Evolutionary conservation across 2,113 vertebrate species (phyloP).

Genomic region (Phalacrocorax carbo): DNA sequence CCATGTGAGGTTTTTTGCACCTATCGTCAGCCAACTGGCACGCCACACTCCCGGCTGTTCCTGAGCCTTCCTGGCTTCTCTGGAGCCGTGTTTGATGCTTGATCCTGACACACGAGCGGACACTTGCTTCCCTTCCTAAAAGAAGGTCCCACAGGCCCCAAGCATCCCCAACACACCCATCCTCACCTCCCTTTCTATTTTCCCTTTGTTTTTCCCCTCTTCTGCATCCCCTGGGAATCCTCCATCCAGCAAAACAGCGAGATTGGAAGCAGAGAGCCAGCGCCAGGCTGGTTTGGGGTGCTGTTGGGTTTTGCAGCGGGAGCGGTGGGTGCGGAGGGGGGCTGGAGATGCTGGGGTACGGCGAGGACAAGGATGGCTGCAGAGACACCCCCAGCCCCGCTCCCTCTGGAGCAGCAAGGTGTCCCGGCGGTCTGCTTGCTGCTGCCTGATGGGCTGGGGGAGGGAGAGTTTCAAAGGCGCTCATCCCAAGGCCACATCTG

Average conservation of each 20-base stretch:
- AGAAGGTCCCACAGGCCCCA: not conserved
- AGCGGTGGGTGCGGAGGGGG: not conserved
- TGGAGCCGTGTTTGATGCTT: not conserved
- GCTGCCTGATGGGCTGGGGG: not conserved
- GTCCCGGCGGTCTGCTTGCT: not conserved
- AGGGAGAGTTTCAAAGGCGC: slow-evolving; percentile 36
- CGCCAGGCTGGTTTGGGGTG: accelerated
- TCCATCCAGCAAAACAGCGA: not conserved
- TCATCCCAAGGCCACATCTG: slow-evolving; percentile 60
- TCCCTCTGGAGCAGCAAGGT: not conserved
- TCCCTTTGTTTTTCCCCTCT: not conserved
- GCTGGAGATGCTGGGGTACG: not conserved
- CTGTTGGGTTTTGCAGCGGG: not conserved
- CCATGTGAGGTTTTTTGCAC: not conserved
- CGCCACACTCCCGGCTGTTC: not conserved
- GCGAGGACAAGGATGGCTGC: accelerated
- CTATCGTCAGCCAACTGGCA: not conserved
- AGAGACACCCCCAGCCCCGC: accelerated
- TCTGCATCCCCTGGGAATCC: not conserved
- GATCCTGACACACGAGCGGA: not conserved
- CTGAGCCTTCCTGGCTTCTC: not conserved
- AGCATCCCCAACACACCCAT: not conserved
- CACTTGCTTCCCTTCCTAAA: not conserved
- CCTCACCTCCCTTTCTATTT: not conserved
- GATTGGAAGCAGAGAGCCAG: not conserved